These are phyloP conservation scores for Philypnodon macrostomus DNA, from an alignment of 2,797 vertebrate species.

Conservation along the genomic window DNA sequence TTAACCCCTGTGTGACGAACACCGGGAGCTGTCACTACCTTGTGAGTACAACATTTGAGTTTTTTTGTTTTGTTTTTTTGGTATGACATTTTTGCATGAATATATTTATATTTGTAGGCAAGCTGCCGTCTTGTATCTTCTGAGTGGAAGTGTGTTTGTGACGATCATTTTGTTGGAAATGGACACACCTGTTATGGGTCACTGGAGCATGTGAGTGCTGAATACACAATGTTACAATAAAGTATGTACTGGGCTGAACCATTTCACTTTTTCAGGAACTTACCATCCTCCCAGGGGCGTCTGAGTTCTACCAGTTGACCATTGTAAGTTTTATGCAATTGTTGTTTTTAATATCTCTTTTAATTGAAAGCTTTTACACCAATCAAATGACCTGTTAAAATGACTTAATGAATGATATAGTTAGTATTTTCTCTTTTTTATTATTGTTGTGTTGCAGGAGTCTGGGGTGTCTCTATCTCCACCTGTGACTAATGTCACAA, in stretches of 20 bases:
- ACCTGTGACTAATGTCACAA: constrained; percentile 80
- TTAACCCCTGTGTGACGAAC: constrained; percentile 80
- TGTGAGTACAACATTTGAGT: constrained; percentile 79
- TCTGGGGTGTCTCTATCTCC: constrained; percentile 74
- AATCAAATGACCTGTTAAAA: neutral
- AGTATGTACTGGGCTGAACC: neutral
- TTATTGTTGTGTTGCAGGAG: constrained; percentile 25
- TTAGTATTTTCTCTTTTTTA: neutral
- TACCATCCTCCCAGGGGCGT: constrained; percentile 72
- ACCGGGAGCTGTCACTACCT: constrained; percentile 82
- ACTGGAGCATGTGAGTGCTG: constrained; percentile 74
- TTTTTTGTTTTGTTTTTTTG: no score
- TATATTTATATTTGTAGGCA: constrained; percentile 72
- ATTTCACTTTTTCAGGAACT: constrained; percentile 77
- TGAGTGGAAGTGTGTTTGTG: constrained; percentile 86
- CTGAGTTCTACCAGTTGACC: constrained; percentile 82
- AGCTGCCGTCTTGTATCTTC: constrained; percentile 73
- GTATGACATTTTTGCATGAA: no score
- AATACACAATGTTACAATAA: neutral
- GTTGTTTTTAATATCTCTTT: neutral
- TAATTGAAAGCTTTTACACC: no score
- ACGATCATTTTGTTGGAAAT: constrained; percentile 78
- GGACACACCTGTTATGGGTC: constrained; percentile 85
- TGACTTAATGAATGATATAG: neutral
- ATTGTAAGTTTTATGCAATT: constrained; percentile 76